A percentile compares a stretch with the other conserved stretches of the same genome.
Evolutionary conservation across 2,888 invertebrate species (phyloP).

Genomic region (Aproaerema taeniolella): DNA sequence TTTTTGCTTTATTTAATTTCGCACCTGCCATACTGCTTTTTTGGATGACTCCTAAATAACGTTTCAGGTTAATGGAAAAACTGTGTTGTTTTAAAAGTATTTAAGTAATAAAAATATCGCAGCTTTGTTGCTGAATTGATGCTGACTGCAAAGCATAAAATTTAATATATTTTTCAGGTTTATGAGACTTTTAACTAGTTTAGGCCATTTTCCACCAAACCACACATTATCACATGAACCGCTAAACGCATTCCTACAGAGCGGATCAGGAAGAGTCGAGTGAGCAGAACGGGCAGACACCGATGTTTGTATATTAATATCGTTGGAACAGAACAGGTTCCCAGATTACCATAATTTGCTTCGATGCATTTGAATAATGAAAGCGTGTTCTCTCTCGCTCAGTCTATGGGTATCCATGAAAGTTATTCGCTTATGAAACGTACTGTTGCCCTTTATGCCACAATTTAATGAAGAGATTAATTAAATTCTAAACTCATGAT

Average conservation of each 20-base stretch:
- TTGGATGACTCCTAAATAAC: constrained; percentile 9
- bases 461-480: constrained; percentile 8
- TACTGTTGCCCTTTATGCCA: constrained; percentile 2
- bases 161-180: neutral
- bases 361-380: constrained; percentile 76
- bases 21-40: constrained; percentile 30
- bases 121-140: too few relatives aligned
- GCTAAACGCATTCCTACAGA: constrained; percentile 29
- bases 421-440: constrained; percentile 56
- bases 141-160: neutral
- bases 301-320: constrained; percentile 71
- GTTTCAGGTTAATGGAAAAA: constrained; percentile 18
- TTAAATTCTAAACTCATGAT: too few relatives aligned
- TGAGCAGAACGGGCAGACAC: constrained; percentile 26
- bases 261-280: constrained; percentile 29
- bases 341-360: constrained; percentile 76
- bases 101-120: constrained; percentile 1
- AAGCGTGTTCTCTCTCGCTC: constrained; percentile 56
- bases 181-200: neutral
- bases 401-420: constrained; percentile 52
- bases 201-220: neutral
- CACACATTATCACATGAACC: neutral
- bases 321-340: constrained; percentile 73
- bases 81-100: constrained; percentile 10
- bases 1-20: constrained; percentile 62